A percentile compares a stretch with the other conserved stretches of the same genome.
These are phyloP conservation scores for Parthenolecanium corni DNA, from an alignment of 2,888 invertebrate genomes.

Conservation along the genomic window DNA sequence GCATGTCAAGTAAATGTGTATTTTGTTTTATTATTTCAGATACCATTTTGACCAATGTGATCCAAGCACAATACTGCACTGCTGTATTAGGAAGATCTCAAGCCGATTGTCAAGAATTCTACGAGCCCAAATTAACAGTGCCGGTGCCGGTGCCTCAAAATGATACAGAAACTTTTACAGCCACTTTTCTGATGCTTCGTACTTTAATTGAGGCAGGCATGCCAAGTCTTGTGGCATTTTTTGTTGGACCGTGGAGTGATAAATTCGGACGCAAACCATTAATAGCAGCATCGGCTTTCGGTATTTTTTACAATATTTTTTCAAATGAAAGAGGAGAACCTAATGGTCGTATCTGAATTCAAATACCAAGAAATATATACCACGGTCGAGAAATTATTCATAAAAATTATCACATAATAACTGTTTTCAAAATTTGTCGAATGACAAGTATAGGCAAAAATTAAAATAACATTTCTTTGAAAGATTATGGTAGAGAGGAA, in stretches of 20 bases:
- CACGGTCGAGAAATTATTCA: no score
- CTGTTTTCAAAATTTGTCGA: no score
- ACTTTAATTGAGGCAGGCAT: constrained; percentile 52
- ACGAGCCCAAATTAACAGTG: not conserved
- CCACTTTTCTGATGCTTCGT: constrained; percentile 42
- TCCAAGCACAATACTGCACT: constrained; percentile 15
- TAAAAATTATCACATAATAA: no score
- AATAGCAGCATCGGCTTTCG: constrained; percentile 49
- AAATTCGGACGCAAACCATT: constrained; percentile 63
- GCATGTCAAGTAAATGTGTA: no score
- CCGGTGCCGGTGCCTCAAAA: not conserved
- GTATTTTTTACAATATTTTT: no score
- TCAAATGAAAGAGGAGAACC: no score
- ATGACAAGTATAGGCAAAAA: no score
- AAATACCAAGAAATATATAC: no score
- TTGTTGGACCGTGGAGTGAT: constrained; percentile 73
- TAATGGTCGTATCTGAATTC: no score
- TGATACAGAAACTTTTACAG: constrained; percentile 6
- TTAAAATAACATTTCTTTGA: no score
- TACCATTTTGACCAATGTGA: not conserved
- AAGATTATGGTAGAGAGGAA: no score
- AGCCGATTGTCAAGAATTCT: not conserved
- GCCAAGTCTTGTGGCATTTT: constrained; percentile 56
- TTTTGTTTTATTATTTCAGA: no score
- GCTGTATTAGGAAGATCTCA: not conserved